A percentile compares a stretch with the other conserved stretches of the same genome.
Evolutionary conservation across 2,113 vertebrate genomes (phyloP).

Genomic region (Onychostoma macrolepis): DNA sequence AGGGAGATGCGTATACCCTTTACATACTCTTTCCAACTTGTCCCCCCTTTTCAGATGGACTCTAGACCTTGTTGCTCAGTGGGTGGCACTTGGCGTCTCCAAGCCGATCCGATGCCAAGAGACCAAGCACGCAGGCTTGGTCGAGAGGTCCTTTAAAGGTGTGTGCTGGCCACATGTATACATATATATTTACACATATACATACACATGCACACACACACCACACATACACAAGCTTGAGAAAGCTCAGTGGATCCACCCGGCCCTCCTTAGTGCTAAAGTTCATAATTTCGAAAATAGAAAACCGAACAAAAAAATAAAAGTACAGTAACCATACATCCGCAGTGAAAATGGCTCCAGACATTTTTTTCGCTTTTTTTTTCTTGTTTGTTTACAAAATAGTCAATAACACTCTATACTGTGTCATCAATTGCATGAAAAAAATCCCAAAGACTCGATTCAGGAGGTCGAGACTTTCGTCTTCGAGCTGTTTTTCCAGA

Average conservation of each 20-base stretch:
- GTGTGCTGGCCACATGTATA: slow-evolving; percentile 76
- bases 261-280: slow-evolving; percentile 70
- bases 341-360: slow-evolving; percentile 64
- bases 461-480: slow-evolving; percentile 59
- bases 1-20: slow-evolving; percentile 51
- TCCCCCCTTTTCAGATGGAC: slow-evolving; percentile 5
- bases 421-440: slow-evolving; percentile 72
- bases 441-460: slow-evolving; percentile 61
- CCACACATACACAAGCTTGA: slow-evolving; percentile 64
- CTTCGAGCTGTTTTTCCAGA: slow-evolving; percentile 59
- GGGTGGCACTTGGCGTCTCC: neutral
- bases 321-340: slow-evolving; percentile 61
- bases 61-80: slow-evolving; percentile 4
- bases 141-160: slow-evolving; percentile 69
- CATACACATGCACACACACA: slow-evolving; percentile 67
- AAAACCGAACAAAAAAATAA: slow-evolving; percentile 62
- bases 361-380: slow-evolving; percentile 55
- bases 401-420: slow-evolving; percentile 63
- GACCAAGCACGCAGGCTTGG: slow-evolving; percentile 15
- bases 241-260: slow-evolving; percentile 67
- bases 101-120: slow-evolving; percentile 5
- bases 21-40: neutral
- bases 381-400: slow-evolving; percentile 69
- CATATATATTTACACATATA: slow-evolving; percentile 52
- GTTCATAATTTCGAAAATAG: slow-evolving; percentile 63